Evolutionary conservation across 2,888 invertebrate species (phyloP), one percentile per base, ranked within the genome.

Genomic region (Oscheius sp.): DNA sequence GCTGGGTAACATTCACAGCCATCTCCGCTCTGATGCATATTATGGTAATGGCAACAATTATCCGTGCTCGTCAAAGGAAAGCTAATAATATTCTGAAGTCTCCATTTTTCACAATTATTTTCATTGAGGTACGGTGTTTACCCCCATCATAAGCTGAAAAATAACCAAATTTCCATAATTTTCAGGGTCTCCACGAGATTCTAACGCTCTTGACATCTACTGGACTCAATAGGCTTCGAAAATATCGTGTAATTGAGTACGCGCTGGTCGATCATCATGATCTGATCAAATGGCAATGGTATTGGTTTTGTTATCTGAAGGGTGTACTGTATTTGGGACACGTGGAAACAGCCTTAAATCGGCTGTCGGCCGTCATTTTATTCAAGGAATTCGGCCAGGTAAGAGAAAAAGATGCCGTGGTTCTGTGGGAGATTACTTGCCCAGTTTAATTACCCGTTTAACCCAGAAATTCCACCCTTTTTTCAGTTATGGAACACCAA

Each of bases 321-420:
- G 43, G 41, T 23, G 18, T 61, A 18, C 41, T 61, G n/a, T 61
- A 61, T 41, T n/a, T 61, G 6, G 61, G 61, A n/a, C 61, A 61
- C 43, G 21, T 61, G n/a, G 43, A 43, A 18, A 61, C 21, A 43
- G 61, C 61, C 2, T 18, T 23, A 2, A 61, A 61, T 43, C 13
- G 61, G 43, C 45, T 61, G 43, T 61, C 61, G 43, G 61, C 61
- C 1, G 43, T 61, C 9, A 13, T 43, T 21, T 21, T 61, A 43
- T n/a, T 43, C 43, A 18, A 13, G n/a, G 43, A 7, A 18, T 61
- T 43, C 21, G 61, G 43, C 13, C 18, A 43, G 23, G 61, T 61
- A 18, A 49, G 13, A 18, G 21, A 49, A 49, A 16, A 49, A 13
- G n/a, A n/a, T n/a, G n/a, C n/a, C n/a, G n/a, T n/a, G n/a, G n/a